Evolutionary conservation across 1,140 invertebrate species (phyloP).

Genomic region (Dendroctonus valens): DNA sequence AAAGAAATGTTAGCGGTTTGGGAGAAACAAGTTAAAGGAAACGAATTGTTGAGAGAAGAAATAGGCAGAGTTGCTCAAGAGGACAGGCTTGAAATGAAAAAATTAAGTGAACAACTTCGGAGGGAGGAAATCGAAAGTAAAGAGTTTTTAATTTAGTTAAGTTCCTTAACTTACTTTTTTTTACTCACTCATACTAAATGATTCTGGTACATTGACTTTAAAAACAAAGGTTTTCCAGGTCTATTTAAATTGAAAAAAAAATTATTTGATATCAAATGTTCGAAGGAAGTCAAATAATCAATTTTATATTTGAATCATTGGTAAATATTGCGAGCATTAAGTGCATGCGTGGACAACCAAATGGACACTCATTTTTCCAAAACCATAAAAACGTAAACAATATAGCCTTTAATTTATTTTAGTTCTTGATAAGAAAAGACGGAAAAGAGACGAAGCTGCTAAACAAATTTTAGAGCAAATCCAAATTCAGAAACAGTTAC

Average conservation of each 20-base stretch:
- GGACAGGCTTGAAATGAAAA: constrained; percentile 41
- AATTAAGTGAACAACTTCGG: constrained; percentile 37
- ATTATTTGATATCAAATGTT: no score
- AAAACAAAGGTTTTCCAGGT: no score
- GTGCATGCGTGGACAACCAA: no score
- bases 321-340: no score
- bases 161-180: not conserved
- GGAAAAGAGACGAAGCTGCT: constrained; percentile 34
- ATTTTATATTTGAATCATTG: no score
- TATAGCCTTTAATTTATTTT: not conserved
- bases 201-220: no score
- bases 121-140: constrained; percentile 43
- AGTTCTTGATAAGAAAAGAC: constrained; percentile 35
- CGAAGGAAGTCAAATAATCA: no score
- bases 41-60: constrained; percentile 40
- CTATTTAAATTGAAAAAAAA: no score
- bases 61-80: constrained; percentile 36
- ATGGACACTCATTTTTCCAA: no score
- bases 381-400: no score
- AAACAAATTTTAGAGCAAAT: constrained; percentile 44
- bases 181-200: not conserved
- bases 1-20: constrained; percentile 39
- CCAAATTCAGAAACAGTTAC: constrained; percentile 36
- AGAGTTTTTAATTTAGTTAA: not conserved
- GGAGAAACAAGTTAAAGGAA: constrained; percentile 45